A percentile compares a stretch with the other conserved stretches of the same genome.
Conservation (phyloP, 2,797 vertebrate genomes). For the Telmatherina bonti region DNA sequence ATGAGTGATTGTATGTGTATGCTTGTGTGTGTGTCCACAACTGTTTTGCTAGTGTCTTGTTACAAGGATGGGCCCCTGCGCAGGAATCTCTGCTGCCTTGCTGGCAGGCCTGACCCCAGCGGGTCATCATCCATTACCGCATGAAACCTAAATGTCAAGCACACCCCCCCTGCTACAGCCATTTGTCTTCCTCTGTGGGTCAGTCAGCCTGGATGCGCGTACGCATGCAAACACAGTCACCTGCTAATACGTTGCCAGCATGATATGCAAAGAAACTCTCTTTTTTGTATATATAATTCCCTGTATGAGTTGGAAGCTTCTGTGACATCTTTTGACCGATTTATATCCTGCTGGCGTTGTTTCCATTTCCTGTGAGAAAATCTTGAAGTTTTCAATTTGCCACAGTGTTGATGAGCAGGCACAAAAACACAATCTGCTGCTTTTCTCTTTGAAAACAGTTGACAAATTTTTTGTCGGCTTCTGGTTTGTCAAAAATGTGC, state of each 20-base stretch:
- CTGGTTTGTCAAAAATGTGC: slow-evolving; percentile 4
- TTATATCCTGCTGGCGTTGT: slow-evolving; percentile 43
- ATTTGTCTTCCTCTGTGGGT: slow-evolving; percentile 82
- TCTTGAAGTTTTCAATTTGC: background rate
- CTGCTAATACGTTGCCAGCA: slow-evolving; percentile 43
- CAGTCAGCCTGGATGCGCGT: slow-evolving; percentile 35
- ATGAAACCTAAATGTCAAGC: slow-evolving; percentile 80
- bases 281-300: slow-evolving; percentile 6
- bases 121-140: slow-evolving; percentile 82
- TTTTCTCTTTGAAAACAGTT: slow-evolving; percentile 11
- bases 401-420: background rate
- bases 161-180: slow-evolving; percentile 68
- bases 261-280: slow-evolving; percentile 17
- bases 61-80: slow-evolving; percentile 67
- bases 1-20: slow-evolving; percentile 55
- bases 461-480: background rate
- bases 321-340: slow-evolving; percentile 26
- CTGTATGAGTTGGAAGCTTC: slow-evolving; percentile 19
- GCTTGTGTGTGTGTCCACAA: slow-evolving; percentile 36
- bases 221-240: slow-evolving; percentile 49
- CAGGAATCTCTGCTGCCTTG: slow-evolving; percentile 70
- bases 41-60: slow-evolving; percentile 80
- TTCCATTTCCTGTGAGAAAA: slow-evolving; percentile 35
- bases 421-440: background rate
- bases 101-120: slow-evolving; percentile 74